These are phyloP conservation scores for Cheilosia pagana DNA, from an alignment of 2,888 invertebrate genomes.

Conservation along the genomic window DNA sequence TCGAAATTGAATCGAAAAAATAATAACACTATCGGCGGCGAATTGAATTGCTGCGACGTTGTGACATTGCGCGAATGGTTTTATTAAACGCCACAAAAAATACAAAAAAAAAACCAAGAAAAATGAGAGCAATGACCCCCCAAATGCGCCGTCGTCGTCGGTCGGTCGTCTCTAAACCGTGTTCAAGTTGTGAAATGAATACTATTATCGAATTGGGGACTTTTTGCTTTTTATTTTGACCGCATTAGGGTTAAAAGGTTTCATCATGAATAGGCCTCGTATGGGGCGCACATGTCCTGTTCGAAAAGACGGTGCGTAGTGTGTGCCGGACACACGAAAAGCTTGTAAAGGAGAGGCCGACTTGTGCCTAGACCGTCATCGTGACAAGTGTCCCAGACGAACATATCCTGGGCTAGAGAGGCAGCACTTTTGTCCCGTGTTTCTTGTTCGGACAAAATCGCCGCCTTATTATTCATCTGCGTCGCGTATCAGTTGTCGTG, in stretches of 20 bases:
- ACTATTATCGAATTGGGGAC: conserved; percentile 10
- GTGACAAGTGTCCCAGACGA: conserved; percentile 70
- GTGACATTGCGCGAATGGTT: conserved; percentile 22
- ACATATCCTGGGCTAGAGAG: conserved; percentile 73
- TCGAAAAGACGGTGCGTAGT: conserved; percentile 26
- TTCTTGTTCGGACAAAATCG: conserved; percentile 17
- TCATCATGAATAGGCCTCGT: not conserved
- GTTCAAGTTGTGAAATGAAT: conserved; percentile 24
- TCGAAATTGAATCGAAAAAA: conserved; percentile 50
- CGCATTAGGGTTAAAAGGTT: conserved; percentile 22
- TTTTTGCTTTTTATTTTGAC: not conserved
- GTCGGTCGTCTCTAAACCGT: not conserved
- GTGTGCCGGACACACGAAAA: conserved; percentile 55
- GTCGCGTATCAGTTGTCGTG: conserved; percentile 59
- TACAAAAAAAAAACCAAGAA: conserved; percentile 12
- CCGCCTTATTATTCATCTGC: conserved; percentile 52
- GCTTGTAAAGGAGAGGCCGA: conserved; percentile 25
- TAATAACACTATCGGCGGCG: conserved; percentile 47
- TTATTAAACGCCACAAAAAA: not conserved
- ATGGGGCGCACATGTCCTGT: conserved; percentile 47
- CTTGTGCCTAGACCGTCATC: conserved; percentile 11
- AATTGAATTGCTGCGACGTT: conserved; percentile 15
- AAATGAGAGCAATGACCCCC: conserved; percentile 60
- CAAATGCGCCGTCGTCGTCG: not conserved
- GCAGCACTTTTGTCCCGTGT: conserved; percentile 38